phyloP scores from a whole-genome alignment of 2,797 vertebrate genomes.

The Diceros bicornis region DNA sequence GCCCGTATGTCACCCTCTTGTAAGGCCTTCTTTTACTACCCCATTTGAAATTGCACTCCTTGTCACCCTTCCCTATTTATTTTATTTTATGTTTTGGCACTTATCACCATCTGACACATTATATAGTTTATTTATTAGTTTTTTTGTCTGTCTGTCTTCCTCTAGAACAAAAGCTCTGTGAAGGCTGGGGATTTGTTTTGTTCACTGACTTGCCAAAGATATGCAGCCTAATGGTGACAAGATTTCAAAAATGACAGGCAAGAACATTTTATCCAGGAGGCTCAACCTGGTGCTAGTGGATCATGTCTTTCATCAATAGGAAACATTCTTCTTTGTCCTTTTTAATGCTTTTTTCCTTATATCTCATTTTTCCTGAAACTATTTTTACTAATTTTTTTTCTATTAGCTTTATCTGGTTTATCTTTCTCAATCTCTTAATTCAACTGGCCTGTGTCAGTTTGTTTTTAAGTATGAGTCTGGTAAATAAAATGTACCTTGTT shows the following conservation, averaged over 20 bases:
- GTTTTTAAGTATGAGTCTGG: neutral
- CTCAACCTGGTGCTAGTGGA: neutral
- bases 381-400: neutral
- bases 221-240: neutral
- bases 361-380: neutral
- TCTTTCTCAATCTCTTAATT: slow-evolving; percentile 22
- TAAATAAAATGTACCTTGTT: neutral
- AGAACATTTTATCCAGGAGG: neutral
- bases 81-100: neutral
- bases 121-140: neutral
- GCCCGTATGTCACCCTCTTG: neutral
- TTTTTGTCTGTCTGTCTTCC: neutral
- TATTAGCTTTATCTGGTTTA: neutral
- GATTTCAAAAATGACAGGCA: neutral
- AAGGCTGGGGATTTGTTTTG: neutral
- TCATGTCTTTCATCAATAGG: neutral
- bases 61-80: neutral
- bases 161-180: neutral
- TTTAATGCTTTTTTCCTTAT: neutral
- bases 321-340: neutral
- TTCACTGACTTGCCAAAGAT: neutral
- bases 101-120: neutral
- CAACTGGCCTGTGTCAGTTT: neutral
- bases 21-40: neutral
- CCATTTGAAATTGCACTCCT: neutral